Conservation (phyloP, 2,888 invertebrate species). For the Drosophila gaucha region DNA sequence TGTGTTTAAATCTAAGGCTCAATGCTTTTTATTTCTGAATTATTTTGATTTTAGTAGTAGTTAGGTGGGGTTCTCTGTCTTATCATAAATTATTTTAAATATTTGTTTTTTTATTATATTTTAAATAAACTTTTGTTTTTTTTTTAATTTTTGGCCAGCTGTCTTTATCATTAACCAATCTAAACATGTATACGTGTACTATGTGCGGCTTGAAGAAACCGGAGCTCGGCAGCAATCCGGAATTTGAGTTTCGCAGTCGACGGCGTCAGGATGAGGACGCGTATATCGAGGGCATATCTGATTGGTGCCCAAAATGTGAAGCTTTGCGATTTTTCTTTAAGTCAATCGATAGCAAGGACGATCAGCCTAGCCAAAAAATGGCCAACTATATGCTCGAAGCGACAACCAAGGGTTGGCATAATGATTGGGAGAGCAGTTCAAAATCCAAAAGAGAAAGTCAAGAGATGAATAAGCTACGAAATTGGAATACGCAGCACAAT, state of each 20-base stretch:
- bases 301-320: constrained; percentile 35
- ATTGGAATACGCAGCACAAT: background rate
- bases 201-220: constrained; percentile 34
- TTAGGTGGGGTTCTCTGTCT: background rate
- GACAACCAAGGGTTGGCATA: background rate
- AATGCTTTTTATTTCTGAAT: background rate
- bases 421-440: background rate
- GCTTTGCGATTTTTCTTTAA: constrained; percentile 34
- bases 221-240: constrained; percentile 14
- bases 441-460: background rate
- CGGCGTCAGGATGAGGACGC: background rate
- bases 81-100: constrained; percentile 5
- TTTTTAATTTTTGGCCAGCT: background rate
- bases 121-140: background rate
- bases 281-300: constrained; percentile 30
- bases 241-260: constrained; percentile 33
- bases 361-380: background rate
- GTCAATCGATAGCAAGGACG: background rate
- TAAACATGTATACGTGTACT: constrained; percentile 46
- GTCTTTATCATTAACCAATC: background rate
- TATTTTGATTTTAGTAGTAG: background rate
- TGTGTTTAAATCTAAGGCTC: background rate
- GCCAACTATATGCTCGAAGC: constrained; percentile 8
- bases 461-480: background rate
- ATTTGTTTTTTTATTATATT: background rate